Evolutionary conservation across 2,797 vertebrate genomes (phyloP).

Genomic region (Fundulus diaphanus): DNA sequence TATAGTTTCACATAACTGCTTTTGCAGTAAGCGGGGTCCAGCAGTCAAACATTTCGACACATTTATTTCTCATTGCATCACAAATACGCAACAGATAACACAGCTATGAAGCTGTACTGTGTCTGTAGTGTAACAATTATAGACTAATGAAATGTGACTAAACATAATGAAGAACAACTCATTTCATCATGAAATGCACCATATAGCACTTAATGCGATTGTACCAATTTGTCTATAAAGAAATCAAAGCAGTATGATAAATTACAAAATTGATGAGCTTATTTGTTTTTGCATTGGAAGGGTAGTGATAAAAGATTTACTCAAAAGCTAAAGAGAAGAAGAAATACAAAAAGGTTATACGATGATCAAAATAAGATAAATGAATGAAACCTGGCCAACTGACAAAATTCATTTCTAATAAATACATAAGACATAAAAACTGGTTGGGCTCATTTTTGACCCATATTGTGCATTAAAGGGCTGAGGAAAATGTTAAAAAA

Average conservation of each 20-base stretch:
- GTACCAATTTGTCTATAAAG: neutral
- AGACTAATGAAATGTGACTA: no score
- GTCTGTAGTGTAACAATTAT: neutral
- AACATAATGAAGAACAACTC: no score
- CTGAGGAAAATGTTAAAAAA: no score
- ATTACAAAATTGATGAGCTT: neutral
- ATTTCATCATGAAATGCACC: neutral
- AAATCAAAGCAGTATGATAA: neutral
- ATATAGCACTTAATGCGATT: neutral
- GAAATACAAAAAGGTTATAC: no score
- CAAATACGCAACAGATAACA: no score
- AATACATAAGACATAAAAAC: neutral
- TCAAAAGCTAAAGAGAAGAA: no score
- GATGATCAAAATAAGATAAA: neutral
- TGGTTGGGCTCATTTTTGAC: neutral
- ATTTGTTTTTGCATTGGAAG: neutral
- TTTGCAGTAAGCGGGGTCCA: neutral
- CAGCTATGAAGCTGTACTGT: neutral
- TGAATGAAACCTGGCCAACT: neutral
- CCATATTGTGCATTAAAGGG: neutral
- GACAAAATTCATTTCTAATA: neutral
- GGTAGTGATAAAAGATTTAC: no score
- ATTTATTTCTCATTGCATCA: no score
- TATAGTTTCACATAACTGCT: neutral
- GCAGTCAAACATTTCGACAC: neutral